phyloP scores from a whole-genome alignment of 1,140 invertebrate species.

The Megalonaias nervosa region DNA sequence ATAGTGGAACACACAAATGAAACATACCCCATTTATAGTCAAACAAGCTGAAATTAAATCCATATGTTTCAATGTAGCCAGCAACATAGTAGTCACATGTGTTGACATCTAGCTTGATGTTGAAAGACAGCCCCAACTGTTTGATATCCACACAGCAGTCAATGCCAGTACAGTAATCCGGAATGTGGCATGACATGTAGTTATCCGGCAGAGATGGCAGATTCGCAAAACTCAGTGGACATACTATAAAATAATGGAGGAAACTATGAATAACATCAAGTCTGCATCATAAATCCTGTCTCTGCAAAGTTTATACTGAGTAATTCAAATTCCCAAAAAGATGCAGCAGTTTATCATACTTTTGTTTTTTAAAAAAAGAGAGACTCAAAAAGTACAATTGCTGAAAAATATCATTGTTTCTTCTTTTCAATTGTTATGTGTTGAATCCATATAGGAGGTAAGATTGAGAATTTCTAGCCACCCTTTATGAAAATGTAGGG shows the following conservation, averaged over 20 bases:
- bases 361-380: too few relatives aligned
- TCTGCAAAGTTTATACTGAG: too few relatives aligned
- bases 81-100: slow-evolving; percentile 38
- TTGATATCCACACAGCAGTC: slow-evolving; percentile 41
- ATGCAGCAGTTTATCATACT: too few relatives aligned
- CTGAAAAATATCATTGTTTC: too few relatives aligned
- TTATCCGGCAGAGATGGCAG: slow-evolving; percentile 32
- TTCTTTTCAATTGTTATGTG: too few relatives aligned
- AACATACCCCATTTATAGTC: slow-evolving; percentile 47
- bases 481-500: too few relatives aligned
- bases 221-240: slow-evolving; percentile 32
- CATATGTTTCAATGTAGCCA: slow-evolving; percentile 39
- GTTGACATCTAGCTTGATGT: slow-evolving; percentile 32
- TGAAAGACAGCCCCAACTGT: slow-evolving; percentile 26
- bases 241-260: slow-evolving; percentile 35
- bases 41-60: slow-evolving; percentile 33
- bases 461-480: too few relatives aligned
- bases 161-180: slow-evolving; percentile 44
- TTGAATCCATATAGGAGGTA: too few relatives aligned
- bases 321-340: too few relatives aligned
- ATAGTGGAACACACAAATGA: neutral
- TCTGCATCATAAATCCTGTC: too few relatives aligned
- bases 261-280: neutral
- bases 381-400: too few relatives aligned
- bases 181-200: slow-evolving; percentile 38